Percentiles rank a stretch among this genome's conserved stretches.
phyloP scores from a whole-genome alignment of 2,797 vertebrate species.

The Limnodromus scolopaceus region DNA sequence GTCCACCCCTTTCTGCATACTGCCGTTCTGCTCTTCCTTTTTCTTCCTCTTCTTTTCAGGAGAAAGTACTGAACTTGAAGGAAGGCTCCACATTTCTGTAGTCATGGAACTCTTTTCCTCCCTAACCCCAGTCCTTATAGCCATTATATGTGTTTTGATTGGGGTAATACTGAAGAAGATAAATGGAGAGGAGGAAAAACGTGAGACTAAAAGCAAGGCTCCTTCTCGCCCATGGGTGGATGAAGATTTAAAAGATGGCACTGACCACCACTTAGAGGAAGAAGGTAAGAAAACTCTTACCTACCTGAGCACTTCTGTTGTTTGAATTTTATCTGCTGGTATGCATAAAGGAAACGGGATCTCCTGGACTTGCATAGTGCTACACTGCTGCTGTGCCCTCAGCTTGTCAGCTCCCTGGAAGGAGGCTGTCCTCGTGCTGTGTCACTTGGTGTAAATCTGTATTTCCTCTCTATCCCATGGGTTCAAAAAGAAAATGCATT shows the following conservation, averaged over 20 bases:
- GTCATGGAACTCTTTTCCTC: slow-evolving; percentile 84
- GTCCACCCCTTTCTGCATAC: slow-evolving; percentile 37
- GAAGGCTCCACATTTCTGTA: not conserved
- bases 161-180: slow-evolving; percentile 79
- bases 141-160: slow-evolving; percentile 84
- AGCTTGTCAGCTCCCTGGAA: not conserved
- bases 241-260: slow-evolving; percentile 86
- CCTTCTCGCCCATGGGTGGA: slow-evolving; percentile 84
- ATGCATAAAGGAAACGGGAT: fast-evolving
- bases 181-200: not conserved
- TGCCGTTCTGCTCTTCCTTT: not conserved
- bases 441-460: not conserved
- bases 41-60: not conserved
- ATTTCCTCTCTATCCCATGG: not conserved
- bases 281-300: slow-evolving; percentile 76
- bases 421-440: not conserved
- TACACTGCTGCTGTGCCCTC: not conserved
- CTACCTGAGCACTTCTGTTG: not conserved
- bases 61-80: not conserved
- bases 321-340: not conserved
- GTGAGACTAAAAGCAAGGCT: not conserved
- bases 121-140: slow-evolving; percentile 85
- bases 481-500: not conserved
- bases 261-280: slow-evolving; percentile 73
- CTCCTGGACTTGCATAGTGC: not conserved